Percentiles rank a stretch among this genome's conserved stretches.
Evolutionary conservation across 2,797 vertebrate genomes (phyloP).

Genomic region (Tokudaia muenninki): DNA sequence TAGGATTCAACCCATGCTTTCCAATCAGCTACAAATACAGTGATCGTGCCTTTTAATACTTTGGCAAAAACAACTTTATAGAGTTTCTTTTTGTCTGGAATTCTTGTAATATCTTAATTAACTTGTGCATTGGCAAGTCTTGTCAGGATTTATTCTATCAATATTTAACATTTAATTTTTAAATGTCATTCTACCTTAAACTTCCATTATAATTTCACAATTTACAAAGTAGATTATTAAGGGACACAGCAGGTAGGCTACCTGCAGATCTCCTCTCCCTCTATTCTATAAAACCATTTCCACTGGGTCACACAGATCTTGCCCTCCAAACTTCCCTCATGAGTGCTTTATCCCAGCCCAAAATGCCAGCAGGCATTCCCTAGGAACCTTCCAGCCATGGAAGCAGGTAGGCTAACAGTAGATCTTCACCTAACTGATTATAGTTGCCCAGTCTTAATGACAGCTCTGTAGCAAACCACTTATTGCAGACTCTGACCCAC

Average conservation of each 20-base stretch:
- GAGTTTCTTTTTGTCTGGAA: neutral
- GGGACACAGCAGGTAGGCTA: neutral
- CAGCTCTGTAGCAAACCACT: neutral
- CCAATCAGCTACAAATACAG: neutral
- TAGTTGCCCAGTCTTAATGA: neutral
- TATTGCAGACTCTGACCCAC: neutral
- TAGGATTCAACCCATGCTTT: neutral
- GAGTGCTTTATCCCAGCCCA: neutral
- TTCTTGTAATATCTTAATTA: neutral
- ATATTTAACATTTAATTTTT: slow-evolving; percentile 46
- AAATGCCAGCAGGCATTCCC: neutral
- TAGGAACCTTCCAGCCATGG: neutral
- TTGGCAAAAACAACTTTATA: neutral
- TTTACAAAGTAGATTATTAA: slow-evolving; percentile 22
- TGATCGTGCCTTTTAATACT: neutral
- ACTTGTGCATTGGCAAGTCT: neutral
- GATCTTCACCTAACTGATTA: neutral
- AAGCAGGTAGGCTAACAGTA: neutral
- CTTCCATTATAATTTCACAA: neutral
- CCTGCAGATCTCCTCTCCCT: neutral
- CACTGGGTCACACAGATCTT: neutral
- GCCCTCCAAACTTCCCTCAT: neutral
- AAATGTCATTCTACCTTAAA: slow-evolving; percentile 15
- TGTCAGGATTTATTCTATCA: neutral
- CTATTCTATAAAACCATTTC: neutral